Percentiles rank a stretch among this genome's conserved stretches.
phyloP scores from a whole-genome alignment of 2,113 vertebrate genomes.

The Paedocypris sp. region DNA sequence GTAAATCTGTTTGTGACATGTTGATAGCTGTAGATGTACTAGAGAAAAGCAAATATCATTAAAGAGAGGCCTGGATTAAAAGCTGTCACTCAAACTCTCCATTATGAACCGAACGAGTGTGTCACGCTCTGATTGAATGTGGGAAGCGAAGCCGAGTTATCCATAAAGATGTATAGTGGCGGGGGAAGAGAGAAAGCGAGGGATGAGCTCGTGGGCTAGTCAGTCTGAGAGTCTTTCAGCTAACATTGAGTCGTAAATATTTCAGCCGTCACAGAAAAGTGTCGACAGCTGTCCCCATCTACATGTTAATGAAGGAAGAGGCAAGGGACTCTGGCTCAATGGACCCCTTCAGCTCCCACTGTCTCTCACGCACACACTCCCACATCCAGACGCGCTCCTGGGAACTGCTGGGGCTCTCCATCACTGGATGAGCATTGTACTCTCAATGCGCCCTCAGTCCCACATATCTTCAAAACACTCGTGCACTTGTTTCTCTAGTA shows the following conservation, averaged over 20 bases:
- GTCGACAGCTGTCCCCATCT: constrained; percentile 58
- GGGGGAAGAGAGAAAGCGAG: neutral
- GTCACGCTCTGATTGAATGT: neutral
- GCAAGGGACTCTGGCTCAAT: constrained; percentile 48
- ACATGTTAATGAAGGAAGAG: constrained; percentile 61
- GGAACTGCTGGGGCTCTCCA: constrained; percentile 6
- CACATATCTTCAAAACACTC: constrained; percentile 29
- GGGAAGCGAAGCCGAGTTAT: constrained; percentile 2
- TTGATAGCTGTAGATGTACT: constrained; percentile 52
- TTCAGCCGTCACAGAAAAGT: constrained; percentile 62
- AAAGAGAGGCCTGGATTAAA: constrained; percentile 53
- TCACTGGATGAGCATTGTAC: constrained; percentile 33
- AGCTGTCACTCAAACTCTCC: constrained; percentile 51
- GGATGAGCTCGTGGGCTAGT: constrained; percentile 29
- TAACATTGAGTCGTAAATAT: constrained; percentile 64
- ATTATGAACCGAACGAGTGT: constrained; percentile 43
- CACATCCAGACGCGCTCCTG: constrained; percentile 20
- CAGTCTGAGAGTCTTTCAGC: constrained; percentile 43
- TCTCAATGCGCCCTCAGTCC: constrained; percentile 5
- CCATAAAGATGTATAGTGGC: neutral
- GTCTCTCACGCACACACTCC: constrained; percentile 30
- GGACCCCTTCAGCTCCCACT: constrained; percentile 53
- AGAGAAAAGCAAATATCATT: constrained; percentile 52
- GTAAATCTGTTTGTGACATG: constrained; percentile 66
- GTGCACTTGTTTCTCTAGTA: constrained; percentile 25